Conservation (phyloP, 2,888 invertebrate species). For the Cordilura impudica region DNA sequence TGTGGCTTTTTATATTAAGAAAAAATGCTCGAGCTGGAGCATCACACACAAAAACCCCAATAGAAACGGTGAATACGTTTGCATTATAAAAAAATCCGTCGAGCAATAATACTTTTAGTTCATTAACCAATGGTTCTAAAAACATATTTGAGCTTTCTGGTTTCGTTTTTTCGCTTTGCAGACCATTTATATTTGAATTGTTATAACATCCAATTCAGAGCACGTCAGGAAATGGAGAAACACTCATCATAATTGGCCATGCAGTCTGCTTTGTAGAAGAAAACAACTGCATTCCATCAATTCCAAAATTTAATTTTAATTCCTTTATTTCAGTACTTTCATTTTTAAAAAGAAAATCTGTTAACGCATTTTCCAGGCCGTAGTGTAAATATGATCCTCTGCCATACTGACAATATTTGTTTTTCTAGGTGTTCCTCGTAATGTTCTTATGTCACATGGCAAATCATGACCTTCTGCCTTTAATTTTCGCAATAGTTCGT, state of each 20-base stretch:
- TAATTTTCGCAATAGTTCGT: neutral
- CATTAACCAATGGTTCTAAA: slow-evolving; percentile 5
- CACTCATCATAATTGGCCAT: slow-evolving; percentile 26
- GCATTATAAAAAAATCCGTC: slow-evolving; percentile 5
- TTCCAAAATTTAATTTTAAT: slow-evolving; percentile 13
- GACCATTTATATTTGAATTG: neutral
- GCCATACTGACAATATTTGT: slow-evolving; percentile 4
- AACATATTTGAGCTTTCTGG: neutral
- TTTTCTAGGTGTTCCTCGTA: too few relatives aligned
- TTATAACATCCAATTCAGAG: slow-evolving; percentile 7
- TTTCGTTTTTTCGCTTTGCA: neutral
- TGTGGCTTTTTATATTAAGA: neutral
- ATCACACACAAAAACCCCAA: slow-evolving; percentile 2
- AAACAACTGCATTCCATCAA: slow-evolving; percentile 12
- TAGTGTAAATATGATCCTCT: slow-evolving; percentile 12
- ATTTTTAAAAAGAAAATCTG: slow-evolving; percentile 8
- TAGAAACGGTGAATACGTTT: neutral
- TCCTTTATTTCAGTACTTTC: neutral
- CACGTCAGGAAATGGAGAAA: neutral
- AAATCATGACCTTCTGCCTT: too few relatives aligned
- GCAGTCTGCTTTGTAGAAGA: slow-evolving; percentile 12
- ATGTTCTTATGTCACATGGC: neutral
- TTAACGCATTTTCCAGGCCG: neutral
- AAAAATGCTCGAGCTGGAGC: slow-evolving; percentile 10
- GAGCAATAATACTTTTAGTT: neutral